phyloP scores from a whole-genome alignment of 2,888 invertebrate species.

The Siphlonurus alternatus region DNA sequence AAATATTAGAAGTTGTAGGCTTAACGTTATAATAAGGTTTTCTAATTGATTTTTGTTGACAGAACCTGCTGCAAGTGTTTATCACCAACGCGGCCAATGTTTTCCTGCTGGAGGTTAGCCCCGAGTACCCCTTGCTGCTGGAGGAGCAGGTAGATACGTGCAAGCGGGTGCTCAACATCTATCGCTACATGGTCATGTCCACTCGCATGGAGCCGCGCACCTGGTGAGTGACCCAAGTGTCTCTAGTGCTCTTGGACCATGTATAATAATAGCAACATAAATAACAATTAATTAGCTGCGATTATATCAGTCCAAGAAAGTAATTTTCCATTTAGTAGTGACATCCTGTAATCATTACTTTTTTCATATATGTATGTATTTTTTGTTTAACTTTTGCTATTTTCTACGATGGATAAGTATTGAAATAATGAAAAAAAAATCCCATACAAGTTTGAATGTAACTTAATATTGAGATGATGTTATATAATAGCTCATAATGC shows the following conservation, averaged over 20 bases:
- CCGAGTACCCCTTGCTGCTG: constrained; percentile 41
- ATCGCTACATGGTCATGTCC: constrained; percentile 94
- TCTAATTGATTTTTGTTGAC: constrained; percentile 21
- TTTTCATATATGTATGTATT: too few relatives aligned
- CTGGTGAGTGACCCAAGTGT: constrained; percentile 43
- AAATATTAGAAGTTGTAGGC: too few relatives aligned
- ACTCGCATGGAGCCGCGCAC: constrained; percentile 81
- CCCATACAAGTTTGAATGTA: too few relatives aligned
- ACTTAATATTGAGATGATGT: too few relatives aligned
- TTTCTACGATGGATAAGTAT: too few relatives aligned
- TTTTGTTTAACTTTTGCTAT: too few relatives aligned
- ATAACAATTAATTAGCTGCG: not conserved
- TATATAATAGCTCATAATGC: too few relatives aligned
- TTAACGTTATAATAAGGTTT: too few relatives aligned
- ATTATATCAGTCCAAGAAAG: not conserved
- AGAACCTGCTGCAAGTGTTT: constrained; percentile 72
- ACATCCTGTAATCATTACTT: constrained; percentile 4
- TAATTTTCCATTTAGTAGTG: not conserved
- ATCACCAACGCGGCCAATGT: constrained; percentile 93
- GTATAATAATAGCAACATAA: too few relatives aligned
- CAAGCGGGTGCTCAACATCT: constrained; percentile 88
- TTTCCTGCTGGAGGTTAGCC: constrained; percentile 50
- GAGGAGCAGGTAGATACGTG: constrained; percentile 93
- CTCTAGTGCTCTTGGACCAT: too few relatives aligned
- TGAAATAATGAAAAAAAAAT: too few relatives aligned